Evolutionary conservation across 2,113 vertebrate species (phyloP), one percentile per base, ranked within the genome.

Genomic region (Dasyornis broadbenti): DNA sequence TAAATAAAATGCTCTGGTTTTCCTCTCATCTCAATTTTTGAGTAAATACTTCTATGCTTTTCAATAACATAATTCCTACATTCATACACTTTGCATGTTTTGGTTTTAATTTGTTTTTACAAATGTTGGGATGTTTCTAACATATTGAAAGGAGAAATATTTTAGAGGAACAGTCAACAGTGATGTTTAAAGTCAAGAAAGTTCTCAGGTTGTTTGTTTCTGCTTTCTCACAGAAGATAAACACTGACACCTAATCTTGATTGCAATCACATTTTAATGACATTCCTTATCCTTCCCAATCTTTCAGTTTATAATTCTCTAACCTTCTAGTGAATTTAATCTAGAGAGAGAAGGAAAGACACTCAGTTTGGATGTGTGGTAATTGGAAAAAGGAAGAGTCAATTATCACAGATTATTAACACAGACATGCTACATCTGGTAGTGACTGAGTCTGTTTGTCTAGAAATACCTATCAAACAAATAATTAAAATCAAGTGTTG

Each of bases 391-490:
- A 97, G 78, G 89, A 88, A 97, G 89, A 91, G 76, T 95, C 93
- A 96, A 95, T 98, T 98, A 97, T 68, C 84, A 94, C 73, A 96
- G 88, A 96, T 98, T 97, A 98, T 97, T 97, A 97, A 91, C 78
- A 92, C 71, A 97, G 96, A 94, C 87, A 49, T 75, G 63, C 68
- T 97, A 75, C 95, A 97, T 97, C 97, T 97, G 95, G 89, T 90
- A 66, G 22, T 91, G 78, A 84, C 89, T 82, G 64, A 87, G 71
- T 90, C 92, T 98, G 96, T 97, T 97, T 97, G 95, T 97, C 96
- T 91, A 97, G 95, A 97, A 97, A 97, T 89, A 95, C 79, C 70
- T 94, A 97, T 97, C 88, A 97, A 96, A 97, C 66, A 97, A 97
- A 95, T 95, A 96, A 97, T 97, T 95, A 97, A 97, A 97, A 95